Percentiles rank a stretch among this genome's conserved stretches.
Conservation (phyloP, 2,113 vertebrate species). For the Noturus placidus region DNA sequence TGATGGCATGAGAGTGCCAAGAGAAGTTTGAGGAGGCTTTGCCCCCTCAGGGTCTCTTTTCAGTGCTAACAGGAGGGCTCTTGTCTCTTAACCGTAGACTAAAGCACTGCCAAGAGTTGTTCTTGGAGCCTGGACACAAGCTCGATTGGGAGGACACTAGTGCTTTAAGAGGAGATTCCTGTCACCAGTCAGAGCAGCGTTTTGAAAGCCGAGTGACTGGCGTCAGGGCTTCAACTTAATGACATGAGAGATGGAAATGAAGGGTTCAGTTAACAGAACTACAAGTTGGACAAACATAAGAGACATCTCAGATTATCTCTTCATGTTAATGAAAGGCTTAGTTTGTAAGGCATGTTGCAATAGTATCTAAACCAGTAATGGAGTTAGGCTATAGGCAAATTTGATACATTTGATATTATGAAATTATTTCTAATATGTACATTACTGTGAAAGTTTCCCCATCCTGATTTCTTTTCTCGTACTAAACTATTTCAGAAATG, state of each 20-base stretch:
- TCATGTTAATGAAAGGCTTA: neutral
- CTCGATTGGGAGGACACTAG: conserved; percentile 39
- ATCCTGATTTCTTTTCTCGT: no score
- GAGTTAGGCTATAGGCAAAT: neutral
- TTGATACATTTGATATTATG: neutral
- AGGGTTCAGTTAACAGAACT: conserved; percentile 2
- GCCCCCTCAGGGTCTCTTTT: conserved; percentile 45
- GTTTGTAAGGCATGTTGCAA: neutral
- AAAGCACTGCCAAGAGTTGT: conserved; percentile 51
- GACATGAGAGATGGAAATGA: conserved; percentile 8
- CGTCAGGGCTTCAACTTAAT: conserved; percentile 39
- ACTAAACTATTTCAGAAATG: no score
- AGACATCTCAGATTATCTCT: neutral
- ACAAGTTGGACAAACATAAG: neutral
- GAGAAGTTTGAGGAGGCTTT: conserved; percentile 34
- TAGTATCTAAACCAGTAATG: neutral
- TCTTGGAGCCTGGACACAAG: conserved; percentile 46
- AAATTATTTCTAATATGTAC: neutral
- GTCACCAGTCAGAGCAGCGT: conserved; percentile 40
- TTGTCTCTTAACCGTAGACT: conserved; percentile 49
- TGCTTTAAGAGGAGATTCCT: conserved; percentile 46
- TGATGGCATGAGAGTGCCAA: conserved; percentile 44
- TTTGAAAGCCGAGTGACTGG: conserved; percentile 41
- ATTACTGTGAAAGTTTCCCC: no score
- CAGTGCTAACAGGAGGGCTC: conserved; percentile 48